Conservation (phyloP, 1,140 invertebrate species). For the Kradibia gibbosae region DNA sequence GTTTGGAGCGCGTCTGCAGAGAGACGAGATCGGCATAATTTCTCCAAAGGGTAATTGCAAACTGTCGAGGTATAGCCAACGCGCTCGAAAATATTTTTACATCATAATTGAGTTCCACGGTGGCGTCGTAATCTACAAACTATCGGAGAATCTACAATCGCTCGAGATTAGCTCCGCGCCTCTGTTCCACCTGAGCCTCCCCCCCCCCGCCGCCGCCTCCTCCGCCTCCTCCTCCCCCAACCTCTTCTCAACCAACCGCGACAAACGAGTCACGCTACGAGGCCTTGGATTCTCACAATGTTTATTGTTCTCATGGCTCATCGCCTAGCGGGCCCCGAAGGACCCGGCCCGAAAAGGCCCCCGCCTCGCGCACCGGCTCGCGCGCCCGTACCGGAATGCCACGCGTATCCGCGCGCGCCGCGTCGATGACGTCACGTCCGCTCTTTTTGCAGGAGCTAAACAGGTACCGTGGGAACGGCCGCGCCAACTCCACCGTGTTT, state of each 20-base stretch:
- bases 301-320: background rate
- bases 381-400: background rate
- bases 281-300: background rate
- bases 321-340: background rate
- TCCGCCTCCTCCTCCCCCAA: background rate
- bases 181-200: background rate
- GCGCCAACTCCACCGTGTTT: background rate
- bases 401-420: background rate
- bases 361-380: background rate
- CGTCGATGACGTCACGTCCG: slow-evolving; percentile 23
- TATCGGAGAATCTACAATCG: background rate
- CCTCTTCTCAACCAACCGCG: background rate
- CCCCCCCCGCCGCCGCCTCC: background rate
- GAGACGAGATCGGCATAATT: background rate
- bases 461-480: slow-evolving; percentile 25
- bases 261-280: no score
- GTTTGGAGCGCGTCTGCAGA: background rate
- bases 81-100: no score
- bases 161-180: background rate
- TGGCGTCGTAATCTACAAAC: no score
- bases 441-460: background rate
- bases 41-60: no score
- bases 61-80: no score
- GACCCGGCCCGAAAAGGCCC: background rate
- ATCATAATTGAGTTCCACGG: no score